Evolutionary conservation across 2,888 invertebrate species (phyloP).

Genomic region (Xestobium rufovillosum): DNA sequence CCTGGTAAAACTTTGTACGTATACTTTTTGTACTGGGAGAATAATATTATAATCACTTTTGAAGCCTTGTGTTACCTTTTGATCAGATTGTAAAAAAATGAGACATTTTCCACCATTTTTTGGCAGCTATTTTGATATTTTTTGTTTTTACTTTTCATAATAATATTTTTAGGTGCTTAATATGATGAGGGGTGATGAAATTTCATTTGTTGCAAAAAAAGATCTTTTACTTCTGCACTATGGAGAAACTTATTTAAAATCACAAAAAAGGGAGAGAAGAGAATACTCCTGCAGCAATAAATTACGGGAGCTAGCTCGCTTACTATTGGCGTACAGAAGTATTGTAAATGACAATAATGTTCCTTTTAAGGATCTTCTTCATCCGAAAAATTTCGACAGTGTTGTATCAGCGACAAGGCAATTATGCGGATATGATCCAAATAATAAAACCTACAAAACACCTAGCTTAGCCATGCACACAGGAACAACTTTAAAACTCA

Average conservation of each 20-base stretch:
- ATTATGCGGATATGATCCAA: conserved; percentile 22
- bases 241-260: conserved; percentile 22
- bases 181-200: not conserved
- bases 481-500: conserved; percentile 22
- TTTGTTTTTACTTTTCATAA: conserved; percentile 1
- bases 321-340: conserved; percentile 18
- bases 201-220: not conserved
- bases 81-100: too few species aligned
- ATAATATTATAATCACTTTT: too few species aligned
- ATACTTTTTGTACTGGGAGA: too few species aligned
- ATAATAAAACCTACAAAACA: conserved; percentile 23
- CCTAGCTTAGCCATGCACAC: conserved; percentile 26
- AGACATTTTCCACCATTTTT: too few species aligned
- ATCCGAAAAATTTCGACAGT: conserved; percentile 24
- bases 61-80: too few species aligned
- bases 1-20: too few species aligned
- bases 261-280: conserved; percentile 23
- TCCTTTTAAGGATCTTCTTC: conserved; percentile 21
- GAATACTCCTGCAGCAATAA: conserved; percentile 20
- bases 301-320: conserved; percentile 22
- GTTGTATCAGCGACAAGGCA: conserved; percentile 20
- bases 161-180: conserved; percentile 1
- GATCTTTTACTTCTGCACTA: not conserved
- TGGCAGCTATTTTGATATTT: too few species aligned
- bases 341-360: conserved; percentile 16